phyloP scores from a whole-genome alignment of 2,113 vertebrate species.

The Xiphorhynchus elegans region DNA sequence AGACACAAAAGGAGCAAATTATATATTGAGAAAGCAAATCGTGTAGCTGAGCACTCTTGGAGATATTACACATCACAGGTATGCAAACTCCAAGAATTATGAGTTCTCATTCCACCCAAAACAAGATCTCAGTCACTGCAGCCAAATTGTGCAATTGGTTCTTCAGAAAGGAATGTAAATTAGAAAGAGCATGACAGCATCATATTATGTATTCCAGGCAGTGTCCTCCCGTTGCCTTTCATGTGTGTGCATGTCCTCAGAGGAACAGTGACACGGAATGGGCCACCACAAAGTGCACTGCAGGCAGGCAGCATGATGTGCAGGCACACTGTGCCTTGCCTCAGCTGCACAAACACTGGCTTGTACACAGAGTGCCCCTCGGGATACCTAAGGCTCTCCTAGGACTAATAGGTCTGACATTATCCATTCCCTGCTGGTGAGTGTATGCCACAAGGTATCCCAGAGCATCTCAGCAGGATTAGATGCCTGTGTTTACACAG shows the following conservation, averaged over 20 bases:
- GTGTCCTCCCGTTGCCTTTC: background rate
- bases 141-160: background rate
- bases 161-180: background rate
- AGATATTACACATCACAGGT: background rate
- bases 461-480: background rate
- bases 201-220: background rate
- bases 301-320: background rate
- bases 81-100: background rate
- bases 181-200: background rate
- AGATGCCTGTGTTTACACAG: background rate
- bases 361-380: fast-evolving
- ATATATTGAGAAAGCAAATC: background rate
- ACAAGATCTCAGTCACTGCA: background rate
- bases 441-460: no score
- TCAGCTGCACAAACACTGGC: background rate
- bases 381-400: background rate
- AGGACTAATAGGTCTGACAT: background rate
- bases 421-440: background rate
- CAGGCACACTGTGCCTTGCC: background rate
- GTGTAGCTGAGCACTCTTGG: background rate
- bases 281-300: fast-evolving
- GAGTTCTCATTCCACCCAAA: background rate
- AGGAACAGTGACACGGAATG: background rate
- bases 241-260: fast-evolving
- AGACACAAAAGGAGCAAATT: background rate